Base-by-base conservation (phyloP, 2,113 vertebrate genomes). In the Azemiops feae region DNA sequence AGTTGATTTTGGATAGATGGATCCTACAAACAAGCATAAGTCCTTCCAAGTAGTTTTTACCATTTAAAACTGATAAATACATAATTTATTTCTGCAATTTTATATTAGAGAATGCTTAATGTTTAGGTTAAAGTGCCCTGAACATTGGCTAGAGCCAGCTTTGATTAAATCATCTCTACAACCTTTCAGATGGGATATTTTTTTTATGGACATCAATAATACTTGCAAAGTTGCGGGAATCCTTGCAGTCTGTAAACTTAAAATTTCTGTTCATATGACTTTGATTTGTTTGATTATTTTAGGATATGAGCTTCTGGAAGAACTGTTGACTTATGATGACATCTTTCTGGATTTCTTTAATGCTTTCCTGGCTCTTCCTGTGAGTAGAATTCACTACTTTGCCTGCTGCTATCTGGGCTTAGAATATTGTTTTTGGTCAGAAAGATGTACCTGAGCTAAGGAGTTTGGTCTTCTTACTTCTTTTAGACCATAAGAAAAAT, bases 261-360 rank as follows among this genome's bases (percentile, higher is more conserved):
- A 89, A 20, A 3, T 53, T 58, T 30, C 30, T 89, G 34, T 23
- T 69, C 52, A 52, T 20, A 45, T 43, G 27, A 9, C 12, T 14
- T 69, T 39, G 34, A 89, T 93, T 34, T 1, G 39, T 92, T 54
- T 22, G 92, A 54, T 55, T 58, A 64, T 89, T 89, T 64, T 86
- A 95, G 95, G 53, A 22, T 90, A 55, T 4, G 95, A 94, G 45
- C 39, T 93, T 86, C 89, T 96, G 50, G 95, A 96, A 52, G 95
- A 96, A 3, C 89, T 94, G n/a, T 87, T 96, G 45, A 93, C 94
- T 20, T 96, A 94, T 5, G 95, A 96, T 55, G 95, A 96, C 55
- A 92, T 95, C 57, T 96, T 96, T 69, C 25, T 95, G 93, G 95
- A 96, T 20, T 95, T 88, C 88, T 96, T 96, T 91, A 96, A 96